Base-by-base conservation (phyloP, 1,140 invertebrate genomes). In the Arctopsyche grandis region DNA sequence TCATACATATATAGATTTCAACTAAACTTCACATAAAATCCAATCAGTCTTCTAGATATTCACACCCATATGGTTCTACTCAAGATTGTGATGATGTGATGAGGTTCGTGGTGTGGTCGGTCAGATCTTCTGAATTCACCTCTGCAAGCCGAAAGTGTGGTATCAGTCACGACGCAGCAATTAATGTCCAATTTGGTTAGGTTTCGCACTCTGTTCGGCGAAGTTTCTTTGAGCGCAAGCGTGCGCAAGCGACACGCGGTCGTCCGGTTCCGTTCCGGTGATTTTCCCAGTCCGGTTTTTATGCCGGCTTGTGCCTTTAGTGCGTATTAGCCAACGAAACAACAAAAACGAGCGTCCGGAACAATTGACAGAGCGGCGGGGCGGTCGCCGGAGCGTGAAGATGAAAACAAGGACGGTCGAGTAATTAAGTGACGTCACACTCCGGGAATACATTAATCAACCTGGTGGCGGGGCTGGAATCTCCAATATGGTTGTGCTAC, bases 341-440 rank as follows among this genome's bases (percentile, higher is more conserved):
- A 66, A 70, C 69, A 70, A 70, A 70, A 70, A 70, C 69, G 38
- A 16, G 10, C 10, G 48, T 16, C 69, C 69, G 29, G 26, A 70
- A 70, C 69, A 70, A 70, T 70, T 43, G 69, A 70, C 69, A 43
- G 69, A 14, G 10, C 24, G 29, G 26, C 19, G 60, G 19, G 60
- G 60, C 48, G 16, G 46, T n/a, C 60, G 44, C 66, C 69, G 78
- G 70, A 38, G 22, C 78, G 70, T 79, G 78, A 79, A 79, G 78
- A 79, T 79, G 69, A 79, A 79, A 79, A 74, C 70, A 74, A 79
- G 78, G 78, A 60, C 78, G 78, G 24, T 56, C 38, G 69, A n/a
- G 48, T 79, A 73, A 79, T 79, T 79, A 79, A 73, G 70, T 79
- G 70, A 74, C 70, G 69, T 74, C 70, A 73, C 66, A 73, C 29